Evolutionary conservation across 2,113 vertebrate genomes (phyloP).

Genomic region (Dasypus novemcinctus): DNA sequence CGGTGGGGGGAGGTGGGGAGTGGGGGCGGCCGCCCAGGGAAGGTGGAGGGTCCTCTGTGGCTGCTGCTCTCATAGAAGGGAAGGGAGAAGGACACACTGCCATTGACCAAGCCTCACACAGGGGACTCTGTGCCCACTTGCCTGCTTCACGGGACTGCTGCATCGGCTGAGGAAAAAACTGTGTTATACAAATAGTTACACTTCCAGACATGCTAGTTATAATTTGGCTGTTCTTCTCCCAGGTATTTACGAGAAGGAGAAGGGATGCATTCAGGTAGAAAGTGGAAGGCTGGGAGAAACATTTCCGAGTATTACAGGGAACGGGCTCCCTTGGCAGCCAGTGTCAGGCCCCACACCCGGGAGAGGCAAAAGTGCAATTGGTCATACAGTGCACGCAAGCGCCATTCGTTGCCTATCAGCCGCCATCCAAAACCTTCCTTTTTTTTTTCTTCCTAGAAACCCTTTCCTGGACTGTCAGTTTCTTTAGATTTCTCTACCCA

Average conservation of each 20-base stretch:
- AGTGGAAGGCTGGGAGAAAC: background rate
- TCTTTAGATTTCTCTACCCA: background rate
- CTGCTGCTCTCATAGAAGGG: background rate
- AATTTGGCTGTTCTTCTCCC: background rate
- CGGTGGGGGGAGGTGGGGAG: background rate
- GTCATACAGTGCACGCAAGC: fast-evolving
- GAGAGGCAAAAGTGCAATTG: background rate
- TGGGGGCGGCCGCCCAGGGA: background rate
- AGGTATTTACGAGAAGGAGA: background rate
- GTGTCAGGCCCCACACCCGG: background rate
- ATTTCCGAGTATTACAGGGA: fast-evolving
- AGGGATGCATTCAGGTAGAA: background rate
- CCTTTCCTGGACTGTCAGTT: background rate
- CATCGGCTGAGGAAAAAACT: background rate
- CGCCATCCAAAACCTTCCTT: background rate
- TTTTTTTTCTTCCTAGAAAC: background rate
- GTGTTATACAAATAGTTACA: background rate
- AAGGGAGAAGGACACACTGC: background rate
- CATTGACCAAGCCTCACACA: background rate
- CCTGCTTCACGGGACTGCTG: background rate
- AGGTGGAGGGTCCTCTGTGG: fast-evolving
- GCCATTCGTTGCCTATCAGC: background rate
- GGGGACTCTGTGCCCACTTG: no score
- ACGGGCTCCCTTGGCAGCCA: fast-evolving
- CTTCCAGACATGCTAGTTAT: background rate